Conservation (phyloP, 2,888 invertebrate genomes). For the Drosophila melanosoma region DNA sequence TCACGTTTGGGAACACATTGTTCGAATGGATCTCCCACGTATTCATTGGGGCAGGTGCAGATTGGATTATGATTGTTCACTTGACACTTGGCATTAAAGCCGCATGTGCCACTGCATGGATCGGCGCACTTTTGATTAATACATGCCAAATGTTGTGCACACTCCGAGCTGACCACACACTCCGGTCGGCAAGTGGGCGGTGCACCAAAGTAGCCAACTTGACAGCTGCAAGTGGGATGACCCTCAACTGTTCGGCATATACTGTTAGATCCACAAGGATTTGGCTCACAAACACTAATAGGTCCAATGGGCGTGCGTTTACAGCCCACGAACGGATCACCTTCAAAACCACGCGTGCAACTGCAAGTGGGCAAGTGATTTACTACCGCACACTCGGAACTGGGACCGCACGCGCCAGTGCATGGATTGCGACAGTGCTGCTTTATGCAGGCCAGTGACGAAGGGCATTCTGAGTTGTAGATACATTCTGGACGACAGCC, state of each 20-base stretch:
- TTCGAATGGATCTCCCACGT: conserved; percentile 91
- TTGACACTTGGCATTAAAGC: conserved; percentile 91
- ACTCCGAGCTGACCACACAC: conserved; percentile 92
- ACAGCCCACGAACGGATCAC: conserved; percentile 93
- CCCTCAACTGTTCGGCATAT: conserved; percentile 90
- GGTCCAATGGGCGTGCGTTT: conserved; percentile 86
- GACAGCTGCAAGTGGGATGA: conserved; percentile 91
- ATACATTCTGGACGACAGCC: conserved; percentile 95
- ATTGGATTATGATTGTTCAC: conserved; percentile 92
- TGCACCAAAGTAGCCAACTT: conserved; percentile 89
- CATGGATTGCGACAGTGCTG: conserved; percentile 95
- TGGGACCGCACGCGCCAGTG: conserved; percentile 92
- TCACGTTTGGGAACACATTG: conserved; percentile 87
- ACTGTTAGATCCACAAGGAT: conserved; percentile 92
- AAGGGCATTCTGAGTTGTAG: conserved; percentile 92
- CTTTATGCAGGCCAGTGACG: conserved; percentile 91
- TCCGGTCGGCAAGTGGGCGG: conserved; percentile 92
- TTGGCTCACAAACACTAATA: conserved; percentile 89
- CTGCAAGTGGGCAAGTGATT: conserved; percentile 94
- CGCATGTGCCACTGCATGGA: conserved; percentile 92
- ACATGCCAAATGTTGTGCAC: conserved; percentile 90
- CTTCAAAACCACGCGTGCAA: conserved; percentile 90
- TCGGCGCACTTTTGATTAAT: conserved; percentile 91
- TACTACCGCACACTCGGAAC: conserved; percentile 92
- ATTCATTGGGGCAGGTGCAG: conserved; percentile 90